Conservation (phyloP, 1,140 invertebrate species). For the Pantala flavescens region DNA sequence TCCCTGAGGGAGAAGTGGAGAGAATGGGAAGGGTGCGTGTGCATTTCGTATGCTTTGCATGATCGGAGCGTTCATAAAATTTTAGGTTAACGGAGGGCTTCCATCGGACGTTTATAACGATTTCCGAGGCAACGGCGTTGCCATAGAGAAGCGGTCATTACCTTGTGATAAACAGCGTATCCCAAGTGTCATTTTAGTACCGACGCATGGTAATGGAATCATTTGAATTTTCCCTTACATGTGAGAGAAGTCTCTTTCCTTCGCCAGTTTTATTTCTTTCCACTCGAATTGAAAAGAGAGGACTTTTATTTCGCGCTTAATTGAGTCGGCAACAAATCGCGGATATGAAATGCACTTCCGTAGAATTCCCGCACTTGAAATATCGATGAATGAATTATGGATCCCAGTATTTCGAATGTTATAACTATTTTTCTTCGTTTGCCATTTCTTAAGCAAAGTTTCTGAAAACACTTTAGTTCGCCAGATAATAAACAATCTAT, state of each 20-base stretch:
- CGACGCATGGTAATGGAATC: slow-evolving; percentile 4
- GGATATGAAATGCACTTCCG: no score
- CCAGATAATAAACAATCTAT: no score
- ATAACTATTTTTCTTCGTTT: no score
- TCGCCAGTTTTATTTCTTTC: background rate
- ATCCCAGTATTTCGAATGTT: no score
- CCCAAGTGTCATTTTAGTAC: slow-evolving; percentile 9
- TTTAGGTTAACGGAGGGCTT: slow-evolving; percentile 1
- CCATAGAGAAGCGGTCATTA: background rate
- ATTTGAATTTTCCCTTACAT: slow-evolving; percentile 10
- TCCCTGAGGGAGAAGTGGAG: background rate
- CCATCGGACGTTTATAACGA: slow-evolving; percentile 4
- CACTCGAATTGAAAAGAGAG: background rate
- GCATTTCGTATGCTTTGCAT: background rate
- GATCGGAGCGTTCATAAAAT: slow-evolving; percentile 4
- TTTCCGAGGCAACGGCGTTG: background rate
- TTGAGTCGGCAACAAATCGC: background rate
- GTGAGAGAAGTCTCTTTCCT: background rate
- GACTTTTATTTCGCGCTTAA: background rate
- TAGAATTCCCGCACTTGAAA: no score
- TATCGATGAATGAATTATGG: no score
- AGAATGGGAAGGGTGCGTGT: background rate
- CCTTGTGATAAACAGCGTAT: background rate
- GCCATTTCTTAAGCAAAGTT: no score
- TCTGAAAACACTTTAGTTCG: no score